These are phyloP conservation scores for Pardalotus punctatus DNA, from an alignment of 2,113 vertebrate species.

Conservation along the genomic window DNA sequence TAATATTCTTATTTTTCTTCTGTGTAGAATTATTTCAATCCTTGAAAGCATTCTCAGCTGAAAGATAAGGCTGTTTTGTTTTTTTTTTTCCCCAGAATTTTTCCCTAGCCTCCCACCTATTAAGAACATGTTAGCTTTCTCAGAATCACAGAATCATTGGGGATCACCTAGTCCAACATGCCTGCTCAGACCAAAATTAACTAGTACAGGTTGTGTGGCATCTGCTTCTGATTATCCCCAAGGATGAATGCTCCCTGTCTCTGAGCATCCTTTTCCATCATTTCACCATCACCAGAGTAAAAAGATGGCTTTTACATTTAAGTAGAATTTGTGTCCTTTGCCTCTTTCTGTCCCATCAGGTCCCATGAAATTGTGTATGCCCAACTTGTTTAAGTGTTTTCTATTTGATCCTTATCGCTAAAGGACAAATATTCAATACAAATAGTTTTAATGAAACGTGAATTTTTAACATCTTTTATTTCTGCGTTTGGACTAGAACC, in stretches of 20 bases:
- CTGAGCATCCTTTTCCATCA: neutral
- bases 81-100: neutral
- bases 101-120: neutral
- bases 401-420: neutral
- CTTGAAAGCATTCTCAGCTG: neutral
- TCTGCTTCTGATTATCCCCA: neutral
- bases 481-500: neutral
- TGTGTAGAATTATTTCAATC: neutral
- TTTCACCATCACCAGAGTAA: neutral
- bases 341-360: neutral
- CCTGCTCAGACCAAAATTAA: neutral
- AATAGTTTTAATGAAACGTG: neutral
- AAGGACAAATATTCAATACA: neutral
- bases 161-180: neutral
- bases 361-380: neutral
- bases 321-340: neutral
- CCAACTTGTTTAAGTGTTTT: neutral
- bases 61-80: neutral
- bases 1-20: neutral
- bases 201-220: neutral
- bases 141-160: neutral
- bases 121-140: neutral
- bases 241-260: neutral
- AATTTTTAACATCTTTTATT: neutral
- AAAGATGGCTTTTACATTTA: neutral